Base-by-base conservation (phyloP, 2,797 vertebrate genomes). In the Enteromius viviparus region DNA sequence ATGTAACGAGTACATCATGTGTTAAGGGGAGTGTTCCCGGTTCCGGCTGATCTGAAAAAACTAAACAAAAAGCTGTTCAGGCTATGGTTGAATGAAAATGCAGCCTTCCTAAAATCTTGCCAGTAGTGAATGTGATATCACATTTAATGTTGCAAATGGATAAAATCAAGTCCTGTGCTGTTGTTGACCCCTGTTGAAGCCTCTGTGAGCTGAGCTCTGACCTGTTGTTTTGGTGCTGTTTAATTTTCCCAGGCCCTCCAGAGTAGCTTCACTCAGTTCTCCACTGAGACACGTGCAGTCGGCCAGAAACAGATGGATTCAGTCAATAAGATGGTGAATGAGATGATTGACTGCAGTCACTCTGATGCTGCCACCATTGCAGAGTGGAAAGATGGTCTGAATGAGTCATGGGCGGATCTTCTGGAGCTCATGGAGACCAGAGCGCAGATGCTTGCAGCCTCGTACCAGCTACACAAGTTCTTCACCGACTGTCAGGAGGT, bases 381-480 rank as follows among this genome's bases (percentile, higher is more conserved):
- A 0, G 97, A 98, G 92, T 98, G 97, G 97, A 98, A 98, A 88
- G 97, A 98, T 14, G 94, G 96, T 0, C 92, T 98, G 85, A 98
- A 98, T 0, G 97, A 98, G 88, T 96, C 97, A 2, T 98, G 97
- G 97, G 97, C 97, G 0, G 97, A 98, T 91, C 95, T 98, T 19
- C 94, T 98, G 69, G 97, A 98, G 91, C 95, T 98, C 83, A 97
- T 98, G 84, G 97, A 98, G 90, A 98, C 97, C 0, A 93, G 97
- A 62, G 94, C 96, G 2, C 97, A 98, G 93, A 97, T 98, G 96
- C 92, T 98, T 79, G 94, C 96, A 0, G 97, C 97, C 0, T 97
- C 97, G 0, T 94, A 96, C 1, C 97, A 98, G 93, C 95, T 98
- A 81, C 97, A 98, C 88, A 96, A 96, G 85, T 98, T 98, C 92